Percentiles rank a stretch among this genome's conserved stretches.
These are phyloP conservation scores for Thelaira solivaga DNA, from an alignment of 2,888 invertebrate species.

Conservation along the genomic window DNA sequence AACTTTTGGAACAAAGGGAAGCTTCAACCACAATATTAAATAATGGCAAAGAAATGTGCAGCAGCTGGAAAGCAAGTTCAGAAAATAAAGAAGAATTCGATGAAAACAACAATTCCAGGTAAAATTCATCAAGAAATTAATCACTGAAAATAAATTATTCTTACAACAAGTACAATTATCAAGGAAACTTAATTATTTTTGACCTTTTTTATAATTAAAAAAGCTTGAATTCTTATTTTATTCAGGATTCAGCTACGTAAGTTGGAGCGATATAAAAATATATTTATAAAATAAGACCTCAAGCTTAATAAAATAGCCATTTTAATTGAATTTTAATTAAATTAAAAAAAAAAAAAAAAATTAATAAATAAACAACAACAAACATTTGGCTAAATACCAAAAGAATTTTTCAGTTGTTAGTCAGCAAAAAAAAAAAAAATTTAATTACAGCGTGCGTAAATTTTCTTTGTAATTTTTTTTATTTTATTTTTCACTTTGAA, in stretches of 20 bases:
- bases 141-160: too few relatives aligned
- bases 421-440: constrained; percentile 47
- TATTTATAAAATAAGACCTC: too few relatives aligned
- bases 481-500: background rate
- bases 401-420: constrained; percentile 43
- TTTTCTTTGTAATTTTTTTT: constrained; percentile 12
- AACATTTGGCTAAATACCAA: constrained; percentile 48
- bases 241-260: too few relatives aligned
- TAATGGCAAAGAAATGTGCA: constrained; percentile 21
- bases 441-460: background rate
- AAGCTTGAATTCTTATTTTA: too few relatives aligned
- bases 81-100: constrained; percentile 24
- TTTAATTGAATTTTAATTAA: too few relatives aligned
- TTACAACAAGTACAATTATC: too few relatives aligned
- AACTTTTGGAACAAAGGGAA: constrained; percentile 53
- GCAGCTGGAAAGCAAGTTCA: constrained; percentile 6
- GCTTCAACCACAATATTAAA: constrained; percentile 3
- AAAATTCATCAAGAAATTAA: background rate
- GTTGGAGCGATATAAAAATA: too few relatives aligned
- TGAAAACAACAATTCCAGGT: constrained; percentile 38
- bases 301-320: too few relatives aligned
- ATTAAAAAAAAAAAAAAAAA: background rate
- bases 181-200: too few relatives aligned
- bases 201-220: too few relatives aligned
- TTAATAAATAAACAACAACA: background rate